These are phyloP conservation scores for Rhaphigaster nebulosa DNA, from an alignment of 2,888 invertebrate genomes.

Conservation along the genomic window DNA sequence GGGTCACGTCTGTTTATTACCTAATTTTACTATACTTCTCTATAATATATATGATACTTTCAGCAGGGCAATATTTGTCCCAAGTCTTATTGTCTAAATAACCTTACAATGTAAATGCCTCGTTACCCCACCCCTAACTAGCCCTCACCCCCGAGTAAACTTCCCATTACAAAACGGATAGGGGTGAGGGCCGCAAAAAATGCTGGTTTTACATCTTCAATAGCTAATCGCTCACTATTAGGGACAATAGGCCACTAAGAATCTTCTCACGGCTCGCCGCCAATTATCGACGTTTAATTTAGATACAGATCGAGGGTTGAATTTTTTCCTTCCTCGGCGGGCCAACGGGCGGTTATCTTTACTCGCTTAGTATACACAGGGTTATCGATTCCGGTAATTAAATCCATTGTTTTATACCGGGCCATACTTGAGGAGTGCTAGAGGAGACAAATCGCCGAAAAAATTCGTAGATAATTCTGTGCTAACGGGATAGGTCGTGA, in stretches of 20 bases:
- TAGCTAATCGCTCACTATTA: background rate
- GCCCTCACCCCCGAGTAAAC: background rate
- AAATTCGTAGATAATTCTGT: background rate
- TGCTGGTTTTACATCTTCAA: background rate
- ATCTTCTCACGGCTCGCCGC: background rate
- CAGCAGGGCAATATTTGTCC: background rate
- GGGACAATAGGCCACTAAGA: constrained; percentile 26
- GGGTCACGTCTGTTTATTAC: no score
- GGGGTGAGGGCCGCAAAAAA: background rate
- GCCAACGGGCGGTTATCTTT: background rate
- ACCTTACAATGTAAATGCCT: background rate
- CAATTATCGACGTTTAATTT: constrained; percentile 34
- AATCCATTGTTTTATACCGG: background rate
- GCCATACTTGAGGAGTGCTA: background rate
- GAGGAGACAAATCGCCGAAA: background rate
- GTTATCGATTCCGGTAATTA: background rate
- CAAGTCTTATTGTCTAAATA: background rate
- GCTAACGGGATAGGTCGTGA: background rate
- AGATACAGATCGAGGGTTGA: constrained; percentile 36
- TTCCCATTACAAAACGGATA: background rate
- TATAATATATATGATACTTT: no score
- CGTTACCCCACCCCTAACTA: background rate
- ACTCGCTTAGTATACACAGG: background rate
- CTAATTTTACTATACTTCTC: no score
- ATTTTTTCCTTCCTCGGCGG: constrained; percentile 9